A percentile compares a stretch with the other conserved stretches of the same genome.
Evolutionary conservation across 2,113 vertebrate genomes (phyloP).

Genomic region (Ellobius talpinus): DNA sequence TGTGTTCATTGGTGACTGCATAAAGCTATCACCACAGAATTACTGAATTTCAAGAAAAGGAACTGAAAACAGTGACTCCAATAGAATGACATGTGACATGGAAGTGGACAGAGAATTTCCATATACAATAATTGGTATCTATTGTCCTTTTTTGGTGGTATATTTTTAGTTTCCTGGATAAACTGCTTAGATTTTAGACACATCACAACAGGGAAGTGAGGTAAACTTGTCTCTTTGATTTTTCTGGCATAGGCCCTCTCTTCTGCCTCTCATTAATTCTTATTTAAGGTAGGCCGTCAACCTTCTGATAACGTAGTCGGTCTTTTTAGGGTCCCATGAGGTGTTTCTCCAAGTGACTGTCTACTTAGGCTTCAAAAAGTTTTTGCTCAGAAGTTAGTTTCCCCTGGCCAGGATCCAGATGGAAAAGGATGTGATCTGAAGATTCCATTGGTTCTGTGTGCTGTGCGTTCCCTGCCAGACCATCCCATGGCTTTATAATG

Average conservation of each 20-base stretch:
- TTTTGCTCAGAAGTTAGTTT: conserved; percentile 59
- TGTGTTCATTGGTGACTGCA: background rate
- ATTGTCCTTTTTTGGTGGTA: background rate
- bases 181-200: conserved; percentile 23
- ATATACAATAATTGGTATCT: background rate
- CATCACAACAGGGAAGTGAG: background rate
- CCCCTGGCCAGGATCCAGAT: background rate
- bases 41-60: conserved; percentile 13
- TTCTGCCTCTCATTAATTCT: conserved; percentile 8
- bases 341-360: background rate
- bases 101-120: background rate
- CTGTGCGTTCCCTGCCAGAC: background rate
- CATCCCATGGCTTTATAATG: conserved; percentile 22
- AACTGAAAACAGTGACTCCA: background rate
- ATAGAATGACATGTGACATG: background rate
- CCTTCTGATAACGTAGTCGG: background rate
- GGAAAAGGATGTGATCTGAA: conserved; percentile 28
- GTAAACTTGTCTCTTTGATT: conserved; percentile 49
- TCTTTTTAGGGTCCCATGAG: background rate
- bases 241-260: background rate
- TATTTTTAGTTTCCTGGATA: conserved; percentile 38
- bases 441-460: conserved; percentile 20
- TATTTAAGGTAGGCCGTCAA: background rate
- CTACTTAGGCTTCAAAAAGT: conserved; percentile 27
- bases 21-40: background rate